phyloP scores from a whole-genome alignment of 2,113 vertebrate genomes.

The Baryphthengus martii region DNA sequence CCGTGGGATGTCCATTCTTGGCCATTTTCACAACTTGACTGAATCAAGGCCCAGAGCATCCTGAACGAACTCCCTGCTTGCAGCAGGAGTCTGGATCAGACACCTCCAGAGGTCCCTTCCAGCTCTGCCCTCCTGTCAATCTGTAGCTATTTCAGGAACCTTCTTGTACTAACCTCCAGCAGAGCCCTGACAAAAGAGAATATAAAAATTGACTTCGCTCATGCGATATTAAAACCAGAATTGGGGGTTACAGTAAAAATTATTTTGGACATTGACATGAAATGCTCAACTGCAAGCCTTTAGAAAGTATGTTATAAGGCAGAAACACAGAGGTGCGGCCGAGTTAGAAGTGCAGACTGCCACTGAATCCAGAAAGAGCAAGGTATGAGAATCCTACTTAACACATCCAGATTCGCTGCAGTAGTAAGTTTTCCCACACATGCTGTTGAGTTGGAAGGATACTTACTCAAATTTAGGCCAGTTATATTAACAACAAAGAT shows the following conservation, averaged over 20 bases:
- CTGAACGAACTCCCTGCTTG: neutral
- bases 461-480: neutral
- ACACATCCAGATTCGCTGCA: neutral
- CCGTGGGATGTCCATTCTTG: conserved; percentile 12
- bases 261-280: neutral
- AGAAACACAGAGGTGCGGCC: neutral
- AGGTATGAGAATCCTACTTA: neutral
- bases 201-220: neutral
- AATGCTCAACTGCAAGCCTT: neutral
- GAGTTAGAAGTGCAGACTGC: neutral
- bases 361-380: neutral
- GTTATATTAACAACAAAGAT: neutral
- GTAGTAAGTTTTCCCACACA: neutral
- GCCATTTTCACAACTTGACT: neutral
- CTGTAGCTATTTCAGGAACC: neutral
- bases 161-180: neutral
- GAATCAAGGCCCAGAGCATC: neutral
- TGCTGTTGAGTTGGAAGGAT: neutral
- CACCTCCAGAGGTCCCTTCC: neutral
- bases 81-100: neutral
- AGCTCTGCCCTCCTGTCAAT: neutral
- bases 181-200: neutral
- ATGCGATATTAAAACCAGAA: neutral
- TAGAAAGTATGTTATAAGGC: neutral
- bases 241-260: neutral